Base-by-base conservation (phyloP, 1,140 invertebrate species). In the Phocides pigmalion region DNA sequence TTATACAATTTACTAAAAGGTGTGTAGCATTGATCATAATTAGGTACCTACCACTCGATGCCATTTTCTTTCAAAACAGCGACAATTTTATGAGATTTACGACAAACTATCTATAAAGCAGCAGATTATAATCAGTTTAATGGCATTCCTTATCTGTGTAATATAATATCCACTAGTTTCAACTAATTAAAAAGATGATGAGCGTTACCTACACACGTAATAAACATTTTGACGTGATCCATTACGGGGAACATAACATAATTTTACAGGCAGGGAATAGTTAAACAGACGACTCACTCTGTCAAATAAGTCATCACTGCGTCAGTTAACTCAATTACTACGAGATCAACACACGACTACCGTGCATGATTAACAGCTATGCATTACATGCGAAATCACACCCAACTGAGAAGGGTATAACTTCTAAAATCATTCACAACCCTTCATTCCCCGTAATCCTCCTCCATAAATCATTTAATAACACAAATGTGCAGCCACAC, bases 401-500 rank as follows among this genome's bases (percentile, higher is more conserved):
- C 75, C 72, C 70, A 79, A 82, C 56, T 14, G 8, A 46, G 32
- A 54, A 62, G 49, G 39, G 12, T 59, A 62, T 71, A 85, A 71
- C 69, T 66, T 62, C 62, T 70, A 86, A 78, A 80, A 64, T 84
- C 72, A 68, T 73, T 68, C 65, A 72, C 19, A 58, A 32, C 28
- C 61, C 61, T 39, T 42, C 66, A 44, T 62, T 74, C 59, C 49
- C 64, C 22, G 78, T 86, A 86, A 89, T 88, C 83, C 87, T 82
- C 81, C 74, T 82, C 81, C 85, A 90, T 90, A 88, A 90, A 90
- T 90, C 88, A 90, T 90, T 89, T 89, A 89, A 88, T 90, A 89
- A 89, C 85, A 88, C 82, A 86, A 90, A 89, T 84, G 84, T 84
- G 87, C 75, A 87, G 82, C 85, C 85, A 88, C 85, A 89, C 86